Base-by-base conservation (phyloP, 2,113 vertebrate genomes). In the Ancistrus triradiatus region DNA sequence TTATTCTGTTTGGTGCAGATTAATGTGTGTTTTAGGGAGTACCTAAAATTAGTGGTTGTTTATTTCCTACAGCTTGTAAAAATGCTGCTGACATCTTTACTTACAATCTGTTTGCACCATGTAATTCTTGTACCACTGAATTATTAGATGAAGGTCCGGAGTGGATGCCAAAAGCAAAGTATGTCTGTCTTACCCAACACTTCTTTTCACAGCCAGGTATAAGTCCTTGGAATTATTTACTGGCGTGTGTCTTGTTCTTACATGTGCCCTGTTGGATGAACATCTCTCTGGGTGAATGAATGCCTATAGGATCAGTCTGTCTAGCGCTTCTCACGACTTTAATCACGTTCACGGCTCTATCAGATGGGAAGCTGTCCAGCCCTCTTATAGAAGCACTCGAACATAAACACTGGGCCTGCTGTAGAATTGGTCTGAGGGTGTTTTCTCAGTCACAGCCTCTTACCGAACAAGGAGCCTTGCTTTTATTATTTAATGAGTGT, bases 61-160 rank as follows among this genome's bases (percentile, higher is more conserved):
- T 37, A 37, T 9, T 37, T 37, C 2, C 9, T 4, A 13, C 5
- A 2, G 9, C 35, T 13, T 10, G 9, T 3, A 6, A 37, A 4
- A 11, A 11, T 6, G 35, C 14, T 37, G 35, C 9, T 37, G 35
- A 37, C 27, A 51, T 6, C 8, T 58, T 63, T 43, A 37, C 46
- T 21, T n/a, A 25, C 33, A 18, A 35, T 37, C 35, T 44, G 19
- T 44, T 43, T 64, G 19, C 25, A 47, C 60, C 35, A 17, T 33
- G 42, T 18, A n/a, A n/a, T 40, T 42, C 25, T 33, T 37, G 21
- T 64, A 53, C 17, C n/a, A n/a, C n/a, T n/a, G n/a, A n/a, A n/a
- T n/a, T n/a, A n/a, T n/a, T n/a, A n/a, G n/a, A n/a, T n/a, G n/a
- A n/a, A n/a, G n/a, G n/a, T n/a, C n/a, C n/a, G n/a, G n/a, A n/a